Base-by-base conservation (phyloP, 1,140 invertebrate species). In the Mizuhopecten yessoensis region DNA sequence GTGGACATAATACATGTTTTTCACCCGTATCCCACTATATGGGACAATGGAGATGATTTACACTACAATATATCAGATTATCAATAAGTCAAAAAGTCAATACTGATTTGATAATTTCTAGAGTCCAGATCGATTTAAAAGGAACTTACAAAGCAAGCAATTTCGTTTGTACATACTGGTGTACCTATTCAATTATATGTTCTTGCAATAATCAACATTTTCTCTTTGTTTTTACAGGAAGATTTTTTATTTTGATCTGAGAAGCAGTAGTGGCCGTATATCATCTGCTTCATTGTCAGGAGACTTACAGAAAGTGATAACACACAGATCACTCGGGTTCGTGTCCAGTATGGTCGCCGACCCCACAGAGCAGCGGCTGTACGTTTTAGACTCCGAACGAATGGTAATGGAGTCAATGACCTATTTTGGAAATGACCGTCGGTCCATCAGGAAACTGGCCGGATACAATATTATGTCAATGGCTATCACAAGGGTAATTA, bases 261-360 rank as follows among this genome's bases (percentile, higher is more conserved):
- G 15, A n/a, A 29, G 23, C 57, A 75, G 57, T n/a, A 75, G 57
- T 75, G 57, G 57, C 57, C 57, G 57, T n/a, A 75, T 75, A n/a
- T 17, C 57, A 29, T 75, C 57, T 9, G 57, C 57, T 13, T 29
- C 57, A 29, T 75, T 75, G 57, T 75, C 57, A 9, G 57, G 57
- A 11, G 57, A 75, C 5, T n/a, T 5, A 17, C 1, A 75, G 29
- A n/a, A 9, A 2, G n/a, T 75, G n/a, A 75, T 75, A 9, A 29
- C n/a, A 9, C 57, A 75, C n/a, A 9, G 57, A 17, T 29, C 57
- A 0, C 57, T 75, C n/a, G 57, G 57, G 1, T n/a, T 29, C 11
- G 57, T 75, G 23, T 9, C 57, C 23, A 75, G 23, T n/a, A 0
- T 75, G 57, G n/a, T 75, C 23, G n/a, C 57, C 3, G 57, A 75